Base-by-base conservation (phyloP, 2,888 invertebrate species). In the Mamestra brassicae region DNA sequence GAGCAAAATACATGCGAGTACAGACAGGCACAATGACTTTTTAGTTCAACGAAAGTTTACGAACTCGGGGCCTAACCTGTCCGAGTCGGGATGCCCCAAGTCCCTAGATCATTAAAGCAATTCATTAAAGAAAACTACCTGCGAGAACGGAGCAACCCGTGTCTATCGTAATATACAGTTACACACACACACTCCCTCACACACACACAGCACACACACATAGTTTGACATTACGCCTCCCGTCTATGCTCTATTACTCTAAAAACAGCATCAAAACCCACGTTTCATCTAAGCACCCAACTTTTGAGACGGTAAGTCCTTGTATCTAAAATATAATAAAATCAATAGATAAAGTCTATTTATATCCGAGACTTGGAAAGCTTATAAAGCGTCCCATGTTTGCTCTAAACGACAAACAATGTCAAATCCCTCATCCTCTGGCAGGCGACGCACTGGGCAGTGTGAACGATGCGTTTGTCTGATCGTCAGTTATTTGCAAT, bases 331-430 rank as follows among this genome's bases (percentile, higher is more conserved):
- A 50, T 36, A 11, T 15, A 62, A n/a, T n/a, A n/a, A 70, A 36
- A 60, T 79, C 60, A 73, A 68, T 78, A 61, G n/a, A 11, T 7
- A 34, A 15, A n/a, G 47, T 26, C 50, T 58, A 55, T 79, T 73
- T 64, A 63, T 45, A 65, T 68, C 42, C 8, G 36, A 60, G n/a
- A 55, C 26, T 67, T n/a, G 2, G 15, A 13, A 17, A 76, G 50
- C 42, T 42, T 34, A 73, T 15, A 52, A 45, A 58, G 50, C 64
- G 50, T 26, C 7, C 11, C 50, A 45, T 68, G 45, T 78, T 68
- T 73, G n/a, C 6, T 73, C 11, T 38, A 38, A 47, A 54, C 34
- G 52, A 63, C 54, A 63, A 71, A 78, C 54, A 71, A 36, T 67
- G 15, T 62, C 45, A 67, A 71, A 63, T 17, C 34, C 1, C 17